Evolutionary conservation across 2,888 invertebrate genomes (phyloP).

Genomic region (Bibio marci): DNA sequence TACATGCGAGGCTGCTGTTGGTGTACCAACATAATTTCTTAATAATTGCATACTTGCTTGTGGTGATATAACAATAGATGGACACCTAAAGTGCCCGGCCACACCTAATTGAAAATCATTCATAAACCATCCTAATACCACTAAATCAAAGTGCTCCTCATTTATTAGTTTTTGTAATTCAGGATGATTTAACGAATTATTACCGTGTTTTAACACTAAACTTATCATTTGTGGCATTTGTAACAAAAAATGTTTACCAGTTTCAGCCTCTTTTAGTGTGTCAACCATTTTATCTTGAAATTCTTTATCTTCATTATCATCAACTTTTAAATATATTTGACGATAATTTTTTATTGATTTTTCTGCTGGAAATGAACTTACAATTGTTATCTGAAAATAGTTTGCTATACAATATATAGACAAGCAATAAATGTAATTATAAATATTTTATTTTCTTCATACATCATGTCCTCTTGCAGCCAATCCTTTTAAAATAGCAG

Average conservation of each 20-base stretch:
- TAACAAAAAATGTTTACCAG: not conserved
- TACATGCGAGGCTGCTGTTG: not conserved
- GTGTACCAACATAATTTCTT: not conserved
- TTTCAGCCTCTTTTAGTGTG: not conserved
- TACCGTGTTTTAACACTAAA: too few species aligned
- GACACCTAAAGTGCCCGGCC: constrained; percentile 21
- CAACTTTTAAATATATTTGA: not conserved
- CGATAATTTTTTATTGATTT: not conserved
- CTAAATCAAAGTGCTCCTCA: constrained; percentile 16
- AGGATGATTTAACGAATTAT: too few species aligned
- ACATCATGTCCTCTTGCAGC: constrained; percentile 21
- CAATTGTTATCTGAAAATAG: constrained; percentile 1
- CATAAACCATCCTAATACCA: constrained; percentile 19
- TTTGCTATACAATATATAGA: not conserved
- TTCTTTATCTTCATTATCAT: not conserved
- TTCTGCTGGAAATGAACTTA: not conserved
- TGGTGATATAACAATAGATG: constrained; percentile 8
- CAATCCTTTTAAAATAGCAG: constrained; percentile 16
- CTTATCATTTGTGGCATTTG: too few species aligned
- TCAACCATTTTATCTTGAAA: not conserved
- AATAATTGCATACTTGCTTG: too few species aligned
- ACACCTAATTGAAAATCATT: constrained; percentile 23
- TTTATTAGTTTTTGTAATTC: not conserved
- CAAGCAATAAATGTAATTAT: not conserved
- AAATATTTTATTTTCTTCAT: constrained; percentile 14